A percentile compares a stretch with the other conserved stretches of the same genome.
Evolutionary conservation across 1,140 invertebrate genomes (phyloP).

Genomic region (Myzus persicae): DNA sequence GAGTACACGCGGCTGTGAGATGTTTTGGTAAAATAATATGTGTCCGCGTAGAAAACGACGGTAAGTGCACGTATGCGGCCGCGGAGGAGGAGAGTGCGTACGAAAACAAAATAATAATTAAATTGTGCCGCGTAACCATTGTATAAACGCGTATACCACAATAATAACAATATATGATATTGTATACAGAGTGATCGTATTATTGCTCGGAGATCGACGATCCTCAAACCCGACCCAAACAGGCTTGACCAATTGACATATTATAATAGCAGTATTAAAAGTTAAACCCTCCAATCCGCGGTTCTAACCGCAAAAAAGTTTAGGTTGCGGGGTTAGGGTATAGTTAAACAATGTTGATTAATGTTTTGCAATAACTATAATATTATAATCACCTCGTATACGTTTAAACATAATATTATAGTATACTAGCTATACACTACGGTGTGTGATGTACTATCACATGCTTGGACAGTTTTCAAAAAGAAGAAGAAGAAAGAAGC

Average conservation of each 20-base stretch:
- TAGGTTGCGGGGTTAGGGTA: not conserved
- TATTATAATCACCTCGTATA: not conserved
- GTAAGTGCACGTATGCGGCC: not conserved
- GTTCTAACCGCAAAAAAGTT: not conserved
- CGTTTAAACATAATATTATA: not conserved
- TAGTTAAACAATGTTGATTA: not conserved
- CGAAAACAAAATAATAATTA: conserved; percentile 30
- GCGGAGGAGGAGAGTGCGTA: not conserved
- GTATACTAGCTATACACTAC: not conserved
- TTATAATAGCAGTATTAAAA: no score
- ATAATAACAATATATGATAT: not conserved
- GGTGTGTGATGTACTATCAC: not conserved
- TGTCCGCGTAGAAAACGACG: not conserved
- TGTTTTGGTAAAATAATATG: conserved; percentile 1
- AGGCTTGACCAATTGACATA: not conserved
- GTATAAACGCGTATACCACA: not conserved
- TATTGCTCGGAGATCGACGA: not conserved
- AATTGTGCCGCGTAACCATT: not conserved
- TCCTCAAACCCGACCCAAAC: not conserved
- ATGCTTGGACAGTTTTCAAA: not conserved
- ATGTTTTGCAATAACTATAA: not conserved
- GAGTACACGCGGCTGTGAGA: not conserved
- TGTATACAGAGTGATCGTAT: not conserved
- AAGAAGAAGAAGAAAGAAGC: no score
- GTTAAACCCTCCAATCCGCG: not conserved